Base-by-base conservation (phyloP, 2,113 vertebrate genomes). In the Neogale vison region DNA sequence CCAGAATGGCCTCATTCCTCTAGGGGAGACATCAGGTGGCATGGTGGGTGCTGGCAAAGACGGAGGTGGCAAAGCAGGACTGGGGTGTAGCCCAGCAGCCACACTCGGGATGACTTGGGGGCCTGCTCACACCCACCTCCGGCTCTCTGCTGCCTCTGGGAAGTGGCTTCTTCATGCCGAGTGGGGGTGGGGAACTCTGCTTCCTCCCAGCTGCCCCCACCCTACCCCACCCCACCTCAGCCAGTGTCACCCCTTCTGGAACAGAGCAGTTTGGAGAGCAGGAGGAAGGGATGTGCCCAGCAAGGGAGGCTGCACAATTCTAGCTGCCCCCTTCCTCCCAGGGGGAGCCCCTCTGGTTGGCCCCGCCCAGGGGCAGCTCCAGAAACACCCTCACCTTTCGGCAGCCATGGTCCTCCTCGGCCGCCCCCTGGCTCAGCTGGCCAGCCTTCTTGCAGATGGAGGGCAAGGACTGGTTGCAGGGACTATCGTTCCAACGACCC, bases 401-500 rank as follows among this genome's bases (percentile, higher is more conserved):
- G 98, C 99, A 99, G 57, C 99, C 99, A 0, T 99, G 99, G 91
- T 99, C 99, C 88, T 99, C 99, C 57, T 98, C 99, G 1, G 99
- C 98, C 8, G 98, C 98, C 63, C 99, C 99, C 17, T 99, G 99
- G 81, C 97, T 99, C 98, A 99, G 99, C 88, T 99, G 99, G 12
- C 99, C 99, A 0, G 98, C 97, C 94, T 99, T 99, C 99, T 99
- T 99, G 96, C 99, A 99, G 99, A 99, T 99, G 98, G 99, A 99
- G 0, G 99, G 99, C 98, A 99, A 98, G n/a, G 99, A 99, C 97
- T 99, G 98, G 98, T 99, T 99, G 98, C 99, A 99, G 0, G 99
- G 99, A 97, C 99, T 99, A 98, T 99, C 99, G 0, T 99, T 99
- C 99, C 99, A 99, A 93, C 99, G 99, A 59, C 99, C 99, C 74